Evolutionary conservation across 1,140 invertebrate species (phyloP), one percentile per base, ranked within the genome.

Genomic region (Lethrus apterus): DNA sequence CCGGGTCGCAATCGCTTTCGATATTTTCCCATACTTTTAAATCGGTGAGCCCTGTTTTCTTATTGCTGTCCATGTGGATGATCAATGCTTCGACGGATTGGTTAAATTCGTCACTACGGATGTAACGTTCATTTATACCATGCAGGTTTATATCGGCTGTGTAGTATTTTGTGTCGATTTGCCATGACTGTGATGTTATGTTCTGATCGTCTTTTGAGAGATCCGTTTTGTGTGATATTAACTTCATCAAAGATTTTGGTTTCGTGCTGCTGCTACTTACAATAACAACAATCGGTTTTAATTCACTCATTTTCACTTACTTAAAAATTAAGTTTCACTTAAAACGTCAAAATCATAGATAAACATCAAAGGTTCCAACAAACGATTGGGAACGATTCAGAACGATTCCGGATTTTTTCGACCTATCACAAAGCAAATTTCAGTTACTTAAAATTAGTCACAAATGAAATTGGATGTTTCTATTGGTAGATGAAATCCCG

Each of bases 151-250:
- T 55, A 33, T 58, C 50, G 17, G 64, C 60, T 8, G 57, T 61
- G 47, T 69, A 70, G 58, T 70, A 70, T 54, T 70, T 70, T 11
- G 65, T 69, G 45, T 69, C 64, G 13, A 70, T 66, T 44, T 50
- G 56, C 66, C 67, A 70, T 9, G 57, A 48, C 46, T 58, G 59
- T 36, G 46, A 47, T 15, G 58, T 46, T 20, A 41, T 44, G 23
- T 53, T 48, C 2, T 47, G 31, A 18, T 24, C 30, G 11, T 54
- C 43, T 35, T 57, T 33, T 50, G 44, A 31, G 18, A 48, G 31
- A 0, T 36, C 32, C 17, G 49, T 33, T 42, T 43, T 41, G 26
- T 64, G 60, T 11, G 61, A 54, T 45, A 67, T 58, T 13, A 67
- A 41, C 45, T 62, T 62, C 29, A 65, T 64, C 20, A 67, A 34